phyloP scores from a whole-genome alignment of 1,140 invertebrate species.

The Drosophila fuyamai region DNA sequence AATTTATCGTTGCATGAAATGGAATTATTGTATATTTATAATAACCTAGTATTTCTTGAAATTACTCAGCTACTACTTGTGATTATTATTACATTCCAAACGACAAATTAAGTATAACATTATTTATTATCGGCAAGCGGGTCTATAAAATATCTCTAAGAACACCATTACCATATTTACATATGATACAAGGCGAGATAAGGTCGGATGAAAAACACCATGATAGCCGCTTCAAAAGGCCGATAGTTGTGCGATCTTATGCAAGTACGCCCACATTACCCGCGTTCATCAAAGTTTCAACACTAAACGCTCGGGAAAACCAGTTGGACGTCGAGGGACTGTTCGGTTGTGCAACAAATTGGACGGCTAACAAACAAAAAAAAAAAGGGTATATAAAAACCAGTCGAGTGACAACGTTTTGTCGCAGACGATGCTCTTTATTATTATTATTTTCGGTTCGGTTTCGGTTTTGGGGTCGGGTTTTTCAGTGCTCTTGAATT shows the following conservation, averaged over 20 bases:
- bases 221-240: no score
- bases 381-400: slow-evolving; percentile 25
- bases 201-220: neutral
- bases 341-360: slow-evolving; percentile 49
- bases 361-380: slow-evolving; percentile 13
- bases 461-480: slow-evolving; percentile 17
- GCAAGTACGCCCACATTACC: slow-evolving; percentile 43
- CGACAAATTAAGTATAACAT: no score
- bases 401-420: slow-evolving; percentile 75
- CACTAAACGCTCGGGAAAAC: slow-evolving; percentile 33
- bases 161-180: neutral
- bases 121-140: neutral
- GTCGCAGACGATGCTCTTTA: slow-evolving; percentile 45
- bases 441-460: slow-evolving; percentile 32
- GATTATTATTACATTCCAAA: no score
- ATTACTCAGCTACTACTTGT: no score
- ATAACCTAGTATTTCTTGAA: no score
- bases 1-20: no score
- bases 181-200: neutral
- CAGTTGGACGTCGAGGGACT: slow-evolving; percentile 17
- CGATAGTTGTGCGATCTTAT: slow-evolving; percentile 10
- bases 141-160: neutral
- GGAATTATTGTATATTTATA: no score
- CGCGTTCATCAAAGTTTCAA: slow-evolving; percentile 40
- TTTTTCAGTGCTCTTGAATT: slow-evolving; percentile 62